Evolutionary conservation across 2,888 invertebrate species (phyloP).

Genomic region (Gasteruption jaculator): DNA sequence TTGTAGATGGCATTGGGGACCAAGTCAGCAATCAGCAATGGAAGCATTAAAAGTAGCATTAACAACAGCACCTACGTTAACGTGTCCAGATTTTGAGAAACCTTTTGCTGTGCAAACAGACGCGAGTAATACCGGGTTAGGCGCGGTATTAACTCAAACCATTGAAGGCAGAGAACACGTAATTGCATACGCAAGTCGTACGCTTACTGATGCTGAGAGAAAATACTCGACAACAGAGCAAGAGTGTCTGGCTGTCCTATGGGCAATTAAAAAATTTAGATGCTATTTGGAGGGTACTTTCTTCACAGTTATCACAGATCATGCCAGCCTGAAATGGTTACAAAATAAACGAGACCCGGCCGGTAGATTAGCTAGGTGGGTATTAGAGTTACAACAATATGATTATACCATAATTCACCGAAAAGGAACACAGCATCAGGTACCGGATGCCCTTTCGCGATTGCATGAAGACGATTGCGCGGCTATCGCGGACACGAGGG

Average conservation of each 20-base stretch:
- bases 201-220: slow-evolving; percentile 9
- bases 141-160: slow-evolving; percentile 13
- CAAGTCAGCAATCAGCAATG: slow-evolving; percentile 24
- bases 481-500: neutral
- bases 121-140: slow-evolving; percentile 17
- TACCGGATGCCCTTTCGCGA: too few relatives aligned
- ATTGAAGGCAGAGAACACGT: slow-evolving; percentile 10
- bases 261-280: slow-evolving; percentile 23
- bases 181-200: too few relatives aligned
- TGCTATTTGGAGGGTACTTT: slow-evolving; percentile 24
- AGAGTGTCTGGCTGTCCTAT: slow-evolving; percentile 28
- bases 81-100: slow-evolving; percentile 23
- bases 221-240: slow-evolving; percentile 20
- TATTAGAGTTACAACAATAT: slow-evolving; percentile 8
- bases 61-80: slow-evolving; percentile 18
- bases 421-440: slow-evolving; percentile 3
- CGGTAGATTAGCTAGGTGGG: too few relatives aligned
- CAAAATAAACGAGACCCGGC: slow-evolving; percentile 23
- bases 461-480: slow-evolving; percentile 10
- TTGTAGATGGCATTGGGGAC: slow-evolving; percentile 18
- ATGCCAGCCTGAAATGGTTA: slow-evolving; percentile 25
- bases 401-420: slow-evolving; percentile 11
- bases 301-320: slow-evolving; percentile 29
- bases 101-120: slow-evolving; percentile 16
- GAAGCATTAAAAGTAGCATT: slow-evolving; percentile 14